A percentile compares a stretch with the other conserved stretches of the same genome.
Evolutionary conservation across 2,797 vertebrate genomes (phyloP).

Genomic region (Stomatorhinus walkeri): DNA sequence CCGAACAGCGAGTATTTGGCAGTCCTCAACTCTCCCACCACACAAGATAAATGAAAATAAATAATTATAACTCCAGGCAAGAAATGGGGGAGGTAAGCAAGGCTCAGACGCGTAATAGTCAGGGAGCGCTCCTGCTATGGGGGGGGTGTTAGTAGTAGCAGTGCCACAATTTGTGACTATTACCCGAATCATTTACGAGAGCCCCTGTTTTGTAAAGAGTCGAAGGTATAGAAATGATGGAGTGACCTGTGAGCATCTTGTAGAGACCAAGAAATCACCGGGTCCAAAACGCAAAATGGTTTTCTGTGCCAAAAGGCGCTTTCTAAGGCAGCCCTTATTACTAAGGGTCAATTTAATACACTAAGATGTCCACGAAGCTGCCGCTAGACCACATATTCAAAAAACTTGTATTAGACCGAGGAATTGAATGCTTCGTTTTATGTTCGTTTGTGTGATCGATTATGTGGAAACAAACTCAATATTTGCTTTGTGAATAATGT

Average conservation of each 20-base stretch:
- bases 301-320: not conserved
- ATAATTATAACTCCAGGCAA: not conserved
- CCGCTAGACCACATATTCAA: not conserved
- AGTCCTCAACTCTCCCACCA: not conserved
- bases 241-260: not conserved
- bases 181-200: not conserved
- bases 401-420: not conserved
- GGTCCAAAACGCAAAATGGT: not conserved
- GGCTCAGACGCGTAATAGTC: slow-evolving; percentile 8
- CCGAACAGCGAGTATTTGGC: not conserved
- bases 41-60: not conserved
- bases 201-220: not conserved
- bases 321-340: not conserved
- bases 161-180: not conserved
- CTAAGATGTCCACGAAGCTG: not conserved
- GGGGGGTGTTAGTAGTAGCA: not conserved
- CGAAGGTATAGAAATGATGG: not conserved
- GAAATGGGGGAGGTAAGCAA: not conserved
- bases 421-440: not conserved
- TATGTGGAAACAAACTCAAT: not conserved
- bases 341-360: not conserved
- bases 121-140: slow-evolving; percentile 1
- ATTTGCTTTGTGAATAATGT: not conserved
- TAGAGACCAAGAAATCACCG: not conserved
- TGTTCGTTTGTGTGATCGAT: not conserved